Base-by-base conservation (phyloP, 2,888 invertebrate genomes). In the Mechanitis messenoides region DNA sequence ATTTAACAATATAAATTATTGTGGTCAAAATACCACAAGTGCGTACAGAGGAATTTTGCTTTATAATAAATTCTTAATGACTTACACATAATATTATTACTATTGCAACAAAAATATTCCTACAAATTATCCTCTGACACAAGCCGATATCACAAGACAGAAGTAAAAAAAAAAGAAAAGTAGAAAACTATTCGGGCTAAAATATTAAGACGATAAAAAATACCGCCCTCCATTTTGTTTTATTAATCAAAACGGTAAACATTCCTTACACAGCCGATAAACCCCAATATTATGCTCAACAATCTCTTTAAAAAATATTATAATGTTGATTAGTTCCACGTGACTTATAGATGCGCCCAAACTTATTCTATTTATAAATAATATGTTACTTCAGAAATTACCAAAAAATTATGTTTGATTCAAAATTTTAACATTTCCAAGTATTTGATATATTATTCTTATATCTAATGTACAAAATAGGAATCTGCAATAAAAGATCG, bases 401-500 rank as follows among this genome's bases (percentile, higher is more conserved):
- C 50, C 28, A 79, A 78, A 81, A 73, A 73, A 78, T 72, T 69
- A 74, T 74, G 60, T 68, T 60, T 62, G 50, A 61, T 69, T 66
- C 55, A 56, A 54, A 62, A 59, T 67, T 60, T 67, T 60, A 64
- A 65, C 57, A 66, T 66, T 70, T 66, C 73, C 68, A 69, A 67
- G 68, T 73, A 68, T 75, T 77, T 78, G 77, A 20, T 76, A 58
- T 60, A 63, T 84, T 82, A 84, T 79, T 74, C 87, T 87, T 87
- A 87, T 64, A 83, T 72, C 83, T 87, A 87, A 69, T 80, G 74
- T 83, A 86, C 74, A 86, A 86, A 85, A 85, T 83, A 89, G 88
- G 89, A 89, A 89, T 89, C 89, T 89, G 89, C 89, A 89, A 89
- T 88, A 83, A 81, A 79, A 75, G 64, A 70, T 72, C 66, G 68